phyloP scores from a whole-genome alignment of 1,140 invertebrate species.

The Trachymyrmex septentrionalis region DNA sequence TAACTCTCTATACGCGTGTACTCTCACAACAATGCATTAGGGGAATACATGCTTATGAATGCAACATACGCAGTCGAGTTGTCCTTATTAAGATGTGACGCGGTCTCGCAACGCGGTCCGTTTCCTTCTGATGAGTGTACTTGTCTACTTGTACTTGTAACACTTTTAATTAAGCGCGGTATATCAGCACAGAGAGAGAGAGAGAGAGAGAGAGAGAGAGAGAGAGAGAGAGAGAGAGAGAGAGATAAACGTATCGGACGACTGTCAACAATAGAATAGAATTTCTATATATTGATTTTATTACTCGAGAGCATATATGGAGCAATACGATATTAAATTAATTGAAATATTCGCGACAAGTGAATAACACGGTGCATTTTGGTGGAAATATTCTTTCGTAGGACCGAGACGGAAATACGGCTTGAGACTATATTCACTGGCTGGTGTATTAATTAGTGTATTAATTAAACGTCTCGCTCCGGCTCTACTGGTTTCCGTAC shows the following conservation, averaged over 20 bases:
- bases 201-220: too few relatives aligned
- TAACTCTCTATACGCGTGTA: conserved; percentile 34
- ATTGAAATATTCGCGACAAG: neutral
- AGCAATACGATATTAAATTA: neutral
- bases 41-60: conserved; percentile 53
- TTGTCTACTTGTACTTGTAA: neutral
- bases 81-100: conserved; percentile 55
- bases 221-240: too few relatives aligned
- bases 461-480: neutral
- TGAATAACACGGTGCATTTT: neutral
- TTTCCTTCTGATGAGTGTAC: conserved; percentile 24
- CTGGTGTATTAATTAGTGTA: neutral
- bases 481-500: too few relatives aligned
- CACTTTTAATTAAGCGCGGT: conserved; percentile 20
- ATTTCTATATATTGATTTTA: neutral
- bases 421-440: neutral
- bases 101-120: conserved; percentile 8
- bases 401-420: neutral
- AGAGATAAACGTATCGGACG: neutral
- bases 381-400: neutral
- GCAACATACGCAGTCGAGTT: conserved; percentile 38
- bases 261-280: neutral
- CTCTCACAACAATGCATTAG: conserved; percentile 48
- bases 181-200: neutral
- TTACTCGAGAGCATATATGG: neutral